A percentile compares a stretch with the other conserved stretches of the same genome.
These are phyloP conservation scores for Saguinus midas DNA, from an alignment of 2,113 vertebrate species.

Conservation along the genomic window DNA sequence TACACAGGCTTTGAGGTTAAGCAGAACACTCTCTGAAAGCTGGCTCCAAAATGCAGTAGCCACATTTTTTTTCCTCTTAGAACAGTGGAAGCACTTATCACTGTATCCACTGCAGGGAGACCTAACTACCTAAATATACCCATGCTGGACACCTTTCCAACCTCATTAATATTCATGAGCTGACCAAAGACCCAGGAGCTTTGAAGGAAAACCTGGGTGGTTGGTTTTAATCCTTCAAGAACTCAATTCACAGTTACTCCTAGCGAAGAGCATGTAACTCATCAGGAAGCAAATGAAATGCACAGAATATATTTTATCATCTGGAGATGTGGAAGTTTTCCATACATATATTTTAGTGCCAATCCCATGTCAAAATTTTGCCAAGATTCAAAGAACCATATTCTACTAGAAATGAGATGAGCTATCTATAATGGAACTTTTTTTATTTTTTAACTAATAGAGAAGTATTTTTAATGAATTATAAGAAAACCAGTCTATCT, in stretches of 20 bases:
- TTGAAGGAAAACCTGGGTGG: not conserved
- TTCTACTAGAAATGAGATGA: not conserved
- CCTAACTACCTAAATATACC: not conserved
- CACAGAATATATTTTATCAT: not conserved
- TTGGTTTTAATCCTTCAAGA: slow-evolving; percentile 11
- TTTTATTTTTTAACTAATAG: not conserved
- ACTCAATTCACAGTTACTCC: not conserved
- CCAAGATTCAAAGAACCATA: slow-evolving; percentile 9
- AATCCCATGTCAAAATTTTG: not conserved
- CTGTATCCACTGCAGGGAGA: not conserved
- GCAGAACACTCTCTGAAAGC: not conserved
- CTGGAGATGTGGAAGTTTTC: not conserved
- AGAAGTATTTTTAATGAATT: slow-evolving; percentile 3
- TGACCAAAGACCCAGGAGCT: not conserved
- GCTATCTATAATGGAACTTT: not conserved
- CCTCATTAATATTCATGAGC: not conserved
- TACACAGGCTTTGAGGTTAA: not conserved
- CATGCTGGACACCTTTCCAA: not conserved
- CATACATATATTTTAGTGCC: not conserved
- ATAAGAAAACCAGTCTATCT: not conserved
- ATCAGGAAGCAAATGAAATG: not conserved
- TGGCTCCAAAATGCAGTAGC: not conserved
- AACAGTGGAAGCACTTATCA: not conserved
- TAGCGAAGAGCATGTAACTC: not conserved
- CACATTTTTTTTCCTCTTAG: not conserved